Percentiles rank a stretch among this genome's conserved stretches.
Evolutionary conservation across 1,140 invertebrate genomes (phyloP).

Genomic region (Apocrypta bakeri): DNA sequence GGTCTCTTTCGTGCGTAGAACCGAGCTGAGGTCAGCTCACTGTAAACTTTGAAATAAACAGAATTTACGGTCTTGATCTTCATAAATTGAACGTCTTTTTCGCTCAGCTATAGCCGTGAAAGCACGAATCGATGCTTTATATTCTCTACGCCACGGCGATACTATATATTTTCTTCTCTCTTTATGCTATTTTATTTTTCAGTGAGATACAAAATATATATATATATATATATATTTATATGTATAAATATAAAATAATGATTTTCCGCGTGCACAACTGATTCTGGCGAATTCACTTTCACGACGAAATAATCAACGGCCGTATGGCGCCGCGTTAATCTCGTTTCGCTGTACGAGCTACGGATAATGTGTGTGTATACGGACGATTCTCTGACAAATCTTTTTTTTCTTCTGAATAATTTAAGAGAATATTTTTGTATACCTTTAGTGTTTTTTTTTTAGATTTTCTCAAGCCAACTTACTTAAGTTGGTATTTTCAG

Average conservation of each 20-base stretch:
- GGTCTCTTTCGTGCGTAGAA: slow-evolving; percentile 43
- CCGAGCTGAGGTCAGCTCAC: slow-evolving; percentile 39
- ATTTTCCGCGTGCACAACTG: neutral
- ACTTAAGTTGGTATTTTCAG: no score
- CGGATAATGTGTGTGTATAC: no score
- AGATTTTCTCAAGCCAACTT: no score
- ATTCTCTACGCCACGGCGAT: neutral
- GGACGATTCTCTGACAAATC: no score
- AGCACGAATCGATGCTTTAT: neutral
- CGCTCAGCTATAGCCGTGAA: slow-evolving; percentile 16
- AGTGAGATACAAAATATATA: no score
- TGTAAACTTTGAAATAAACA: slow-evolving; percentile 49
- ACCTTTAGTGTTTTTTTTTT: no score
- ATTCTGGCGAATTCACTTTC: neutral
- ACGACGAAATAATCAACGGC: neutral
- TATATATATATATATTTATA: no score
- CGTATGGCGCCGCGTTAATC: neutral
- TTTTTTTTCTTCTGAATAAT: no score
- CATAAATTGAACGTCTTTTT: slow-evolving; percentile 47
- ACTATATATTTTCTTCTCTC: no score
- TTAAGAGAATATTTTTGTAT: no score
- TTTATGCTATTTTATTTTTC: no score
- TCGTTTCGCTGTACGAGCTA: neutral
- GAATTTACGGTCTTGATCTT: slow-evolving; percentile 48
- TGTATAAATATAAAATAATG: no score